phyloP scores from a whole-genome alignment of 2,113 vertebrate genomes.

The Antigone vipio region DNA sequence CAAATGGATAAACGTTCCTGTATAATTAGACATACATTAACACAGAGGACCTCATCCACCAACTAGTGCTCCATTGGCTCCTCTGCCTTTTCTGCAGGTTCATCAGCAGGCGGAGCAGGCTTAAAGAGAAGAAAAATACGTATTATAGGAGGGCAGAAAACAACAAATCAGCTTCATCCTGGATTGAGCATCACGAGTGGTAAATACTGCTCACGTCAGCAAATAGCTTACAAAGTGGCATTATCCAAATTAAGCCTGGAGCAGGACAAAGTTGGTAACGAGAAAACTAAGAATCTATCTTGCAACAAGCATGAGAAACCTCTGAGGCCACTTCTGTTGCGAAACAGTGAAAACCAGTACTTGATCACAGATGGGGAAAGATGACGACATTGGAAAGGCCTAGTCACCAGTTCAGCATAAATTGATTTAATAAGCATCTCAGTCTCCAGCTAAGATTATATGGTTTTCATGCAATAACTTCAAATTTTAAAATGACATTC shows the following conservation, averaged over 20 bases:
- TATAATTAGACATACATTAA: constrained; percentile 5
- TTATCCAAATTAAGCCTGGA: not conserved
- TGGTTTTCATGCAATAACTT: not conserved
- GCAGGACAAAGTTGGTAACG: not conserved
- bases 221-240: not conserved
- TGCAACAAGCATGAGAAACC: not conserved
- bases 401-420: not conserved
- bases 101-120: constrained; percentile 82
- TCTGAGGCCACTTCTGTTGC: not conserved
- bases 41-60: constrained; percentile 19
- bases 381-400: not conserved
- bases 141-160: not conserved
- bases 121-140: constrained; percentile 21
- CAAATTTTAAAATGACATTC: not conserved
- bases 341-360: not conserved
- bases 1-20: constrained; percentile 29
- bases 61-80: constrained; percentile 96
- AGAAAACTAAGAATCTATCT: not conserved
- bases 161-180: not conserved
- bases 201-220: not conserved
- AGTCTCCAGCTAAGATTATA: not conserved
- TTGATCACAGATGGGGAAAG: not conserved
- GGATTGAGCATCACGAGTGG: rapidly evolving
- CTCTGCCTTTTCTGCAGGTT: constrained; percentile 80
- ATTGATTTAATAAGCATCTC: not conserved